Conservation (phyloP, 2,797 vertebrate species). For the Sardinella longiceps region DNA sequence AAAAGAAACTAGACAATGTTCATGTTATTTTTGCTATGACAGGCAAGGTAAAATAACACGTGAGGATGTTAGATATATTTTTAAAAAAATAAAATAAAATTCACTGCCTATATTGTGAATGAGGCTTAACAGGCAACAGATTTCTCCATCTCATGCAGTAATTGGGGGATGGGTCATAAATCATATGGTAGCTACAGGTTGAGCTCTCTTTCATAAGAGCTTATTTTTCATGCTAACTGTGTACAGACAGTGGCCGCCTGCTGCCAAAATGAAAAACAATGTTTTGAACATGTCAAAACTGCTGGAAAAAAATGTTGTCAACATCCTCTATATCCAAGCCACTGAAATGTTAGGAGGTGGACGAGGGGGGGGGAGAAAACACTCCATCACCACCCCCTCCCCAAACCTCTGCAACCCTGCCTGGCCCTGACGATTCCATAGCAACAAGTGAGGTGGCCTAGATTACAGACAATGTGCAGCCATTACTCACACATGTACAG, state of each 20-base stretch:
- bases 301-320: neutral
- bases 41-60: no score
- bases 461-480: conserved; percentile 59
- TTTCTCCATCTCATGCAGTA: neutral
- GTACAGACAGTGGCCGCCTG: neutral
- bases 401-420: conserved; percentile 43
- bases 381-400: neutral
- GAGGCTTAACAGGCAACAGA: neutral
- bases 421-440: conserved; percentile 53
- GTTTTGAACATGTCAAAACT: neutral
- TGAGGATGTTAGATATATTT: no score
- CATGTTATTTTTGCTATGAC: no score
- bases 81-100: no score
- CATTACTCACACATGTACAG: conserved; percentile 59
- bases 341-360: conserved; percentile 11
- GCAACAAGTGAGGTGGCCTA: conserved; percentile 58
- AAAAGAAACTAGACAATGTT: no score
- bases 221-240: neutral
- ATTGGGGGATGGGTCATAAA: no score
- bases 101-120: no score
- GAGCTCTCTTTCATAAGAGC: neutral
- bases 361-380: neutral
- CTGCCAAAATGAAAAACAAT: neutral
- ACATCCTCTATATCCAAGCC: conserved; percentile 1
- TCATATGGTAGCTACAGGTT: neutral